Evolutionary conservation across 2,888 invertebrate species (phyloP), one percentile per base, ranked within the genome.

Genomic region (Diabrotica balteata): DNA sequence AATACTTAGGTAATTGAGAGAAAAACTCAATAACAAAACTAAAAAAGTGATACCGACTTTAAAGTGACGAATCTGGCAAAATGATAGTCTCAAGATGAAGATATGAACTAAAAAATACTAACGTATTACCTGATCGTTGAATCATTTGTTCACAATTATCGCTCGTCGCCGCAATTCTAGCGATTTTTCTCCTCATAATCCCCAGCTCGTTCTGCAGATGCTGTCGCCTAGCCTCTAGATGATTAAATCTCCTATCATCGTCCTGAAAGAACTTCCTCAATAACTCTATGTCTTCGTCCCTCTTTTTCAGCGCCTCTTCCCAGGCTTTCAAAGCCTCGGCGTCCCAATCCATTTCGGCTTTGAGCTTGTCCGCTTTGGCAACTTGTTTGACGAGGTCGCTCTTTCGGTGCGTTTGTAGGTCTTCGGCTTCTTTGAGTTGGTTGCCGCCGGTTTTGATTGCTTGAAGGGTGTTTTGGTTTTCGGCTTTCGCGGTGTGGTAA

Each of bases 251-350:
- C 60, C 89, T 88, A 22, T 89, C 84, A 80, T 94, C 94, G 72
- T 91, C 89, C 77, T 89, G 88, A 65, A 91, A 90, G 74, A 91
- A 92, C 78, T 89, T 89, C 75, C 90, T 89, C 53, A 94, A 88
- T n/a, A 93, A 83, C 44, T 87, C 86, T 73, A 90, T 92, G 67
- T 92, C 90, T 59, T 90, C 89, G 52, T 91, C 88, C 49, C 89
- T 88, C 67, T 90, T 87, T 72, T 89, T 88, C 66, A 94, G 86
- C 0, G 90, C 88, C 53, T 91, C 90, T 43, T 91, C 89, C 91
- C 92, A 93, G 60, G 91, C 90, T 55, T 88, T 85, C 62, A 93
- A 80, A 0, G 90, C 90, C 17, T 88, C 88, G 43, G 88, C 86
- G 72, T 91, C 92, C 81, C 91, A 90, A 67, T 90, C 88, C 2